phyloP scores from a whole-genome alignment of 2,113 vertebrate species.

The Amazona guildingii region DNA sequence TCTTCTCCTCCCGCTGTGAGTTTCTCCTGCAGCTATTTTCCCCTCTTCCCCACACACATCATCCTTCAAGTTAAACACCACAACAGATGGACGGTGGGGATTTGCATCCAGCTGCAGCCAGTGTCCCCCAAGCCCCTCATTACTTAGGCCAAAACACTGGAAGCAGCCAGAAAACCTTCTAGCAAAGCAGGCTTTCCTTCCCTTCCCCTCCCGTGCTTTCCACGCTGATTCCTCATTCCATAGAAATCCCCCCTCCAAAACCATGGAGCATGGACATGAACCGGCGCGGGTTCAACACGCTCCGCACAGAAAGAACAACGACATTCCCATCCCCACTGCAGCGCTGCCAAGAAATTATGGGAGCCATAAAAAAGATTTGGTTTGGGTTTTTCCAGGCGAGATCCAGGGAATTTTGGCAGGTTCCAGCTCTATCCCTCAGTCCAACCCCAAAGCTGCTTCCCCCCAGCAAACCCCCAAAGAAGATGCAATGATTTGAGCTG shows the following conservation, averaged over 20 bases:
- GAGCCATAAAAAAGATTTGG: background rate
- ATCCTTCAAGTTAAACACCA: background rate
- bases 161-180: background rate
- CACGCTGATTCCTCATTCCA: background rate
- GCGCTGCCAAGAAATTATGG: background rate
- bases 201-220: background rate
- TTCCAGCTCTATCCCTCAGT: background rate
- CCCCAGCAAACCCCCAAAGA: background rate
- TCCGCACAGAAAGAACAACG: background rate
- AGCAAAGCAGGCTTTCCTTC: background rate
- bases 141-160: background rate
- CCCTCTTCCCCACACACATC: background rate
- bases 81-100: accelerated
- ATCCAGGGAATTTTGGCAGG: background rate
- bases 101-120: background rate
- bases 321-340: background rate
- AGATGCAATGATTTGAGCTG: background rate
- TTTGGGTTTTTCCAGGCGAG: background rate
- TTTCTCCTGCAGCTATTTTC: background rate
- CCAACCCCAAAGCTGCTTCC: background rate
- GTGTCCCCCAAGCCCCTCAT: background rate
- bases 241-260: background rate
- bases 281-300: accelerated
- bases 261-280: accelerated
- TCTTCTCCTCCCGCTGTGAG: background rate